These are phyloP conservation scores for Lithophane ornitopus DNA, from an alignment of 2,888 invertebrate genomes.

Conservation along the genomic window DNA sequence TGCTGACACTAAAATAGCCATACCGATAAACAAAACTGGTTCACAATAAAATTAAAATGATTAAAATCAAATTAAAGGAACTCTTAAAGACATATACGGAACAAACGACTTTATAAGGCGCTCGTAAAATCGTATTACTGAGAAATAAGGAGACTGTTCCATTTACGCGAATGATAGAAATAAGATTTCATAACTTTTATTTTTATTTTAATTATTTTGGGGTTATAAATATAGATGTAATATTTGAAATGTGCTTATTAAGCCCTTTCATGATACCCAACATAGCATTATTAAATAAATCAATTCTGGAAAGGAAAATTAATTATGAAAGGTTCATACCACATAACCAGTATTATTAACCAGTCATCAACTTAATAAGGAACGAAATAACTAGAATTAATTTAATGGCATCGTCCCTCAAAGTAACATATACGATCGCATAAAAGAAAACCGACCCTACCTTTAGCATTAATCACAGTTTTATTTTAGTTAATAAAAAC, in stretches of 20 bases:
- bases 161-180: constrained; percentile 12
- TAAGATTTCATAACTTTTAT: neutral
- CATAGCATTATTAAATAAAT: neutral
- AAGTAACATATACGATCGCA: constrained; percentile 24
- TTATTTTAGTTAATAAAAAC: constrained; percentile 68
- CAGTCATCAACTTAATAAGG: neutral
- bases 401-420: neutral
- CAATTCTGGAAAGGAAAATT: too few relatives aligned
- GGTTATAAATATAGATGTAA: too few relatives aligned
- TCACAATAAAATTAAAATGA: constrained; percentile 41
- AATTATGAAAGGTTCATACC: too few relatives aligned
- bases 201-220: too few relatives aligned
- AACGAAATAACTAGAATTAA: constrained; percentile 3
- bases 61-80: constrained; percentile 54
- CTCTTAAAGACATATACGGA: constrained; percentile 33
- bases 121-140: constrained; percentile 46
- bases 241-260: too few relatives aligned
- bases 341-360: too few relatives aligned
- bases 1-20: constrained; percentile 15
- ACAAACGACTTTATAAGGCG: constrained; percentile 47
- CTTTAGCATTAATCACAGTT: constrained; percentile 54
- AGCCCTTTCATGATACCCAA: too few relatives aligned
- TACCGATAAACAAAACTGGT: constrained; percentile 26
- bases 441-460: constrained; percentile 39
- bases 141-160: constrained; percentile 23